These are phyloP conservation scores for Musca vetustissima DNA, from an alignment of 1,140 invertebrate species.

Conservation along the genomic window DNA sequence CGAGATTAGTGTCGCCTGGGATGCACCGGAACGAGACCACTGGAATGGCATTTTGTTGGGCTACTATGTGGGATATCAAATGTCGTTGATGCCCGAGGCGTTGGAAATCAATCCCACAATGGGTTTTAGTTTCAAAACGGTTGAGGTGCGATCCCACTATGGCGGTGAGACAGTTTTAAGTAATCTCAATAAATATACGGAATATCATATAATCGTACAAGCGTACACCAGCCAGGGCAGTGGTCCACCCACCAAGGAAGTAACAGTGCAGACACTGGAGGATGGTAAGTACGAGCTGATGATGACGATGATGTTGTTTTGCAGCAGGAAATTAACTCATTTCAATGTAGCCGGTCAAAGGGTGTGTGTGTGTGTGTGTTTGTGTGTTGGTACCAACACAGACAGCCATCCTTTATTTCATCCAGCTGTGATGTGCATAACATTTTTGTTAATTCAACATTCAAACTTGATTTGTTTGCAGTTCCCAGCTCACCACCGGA, in stretches of 20 bases:
- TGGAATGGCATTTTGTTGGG: constrained; percentile 92
- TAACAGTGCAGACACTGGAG: constrained; percentile 81
- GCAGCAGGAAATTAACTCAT: not conserved
- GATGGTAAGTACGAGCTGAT: constrained; percentile 71
- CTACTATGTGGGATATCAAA: constrained; percentile 90
- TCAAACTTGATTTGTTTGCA: constrained; percentile 39
- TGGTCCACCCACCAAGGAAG: constrained; percentile 82
- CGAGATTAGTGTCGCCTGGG: constrained; percentile 85
- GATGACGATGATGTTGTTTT: not conserved
- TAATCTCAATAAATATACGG: constrained; percentile 80
- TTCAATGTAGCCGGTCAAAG: not conserved
- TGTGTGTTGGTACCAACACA: not conserved
- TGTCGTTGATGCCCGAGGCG: constrained; percentile 57
- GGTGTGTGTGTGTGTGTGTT: not conserved
- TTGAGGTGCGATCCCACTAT: constrained; percentile 67
- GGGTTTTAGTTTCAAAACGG: constrained; percentile 71
- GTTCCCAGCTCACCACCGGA: constrained; percentile 79
- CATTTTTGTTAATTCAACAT: not conserved
- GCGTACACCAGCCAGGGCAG: constrained; percentile 89
- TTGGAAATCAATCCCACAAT: constrained; percentile 53
- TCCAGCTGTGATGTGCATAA: too few relatives aligned
- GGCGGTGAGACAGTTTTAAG: constrained; percentile 66
- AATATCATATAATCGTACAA: constrained; percentile 88
- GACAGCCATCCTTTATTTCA: too few relatives aligned
- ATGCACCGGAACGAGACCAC: constrained; percentile 80